phyloP scores from a whole-genome alignment of 2,888 invertebrate species.

The Teinopalpus imperialis region DNA sequence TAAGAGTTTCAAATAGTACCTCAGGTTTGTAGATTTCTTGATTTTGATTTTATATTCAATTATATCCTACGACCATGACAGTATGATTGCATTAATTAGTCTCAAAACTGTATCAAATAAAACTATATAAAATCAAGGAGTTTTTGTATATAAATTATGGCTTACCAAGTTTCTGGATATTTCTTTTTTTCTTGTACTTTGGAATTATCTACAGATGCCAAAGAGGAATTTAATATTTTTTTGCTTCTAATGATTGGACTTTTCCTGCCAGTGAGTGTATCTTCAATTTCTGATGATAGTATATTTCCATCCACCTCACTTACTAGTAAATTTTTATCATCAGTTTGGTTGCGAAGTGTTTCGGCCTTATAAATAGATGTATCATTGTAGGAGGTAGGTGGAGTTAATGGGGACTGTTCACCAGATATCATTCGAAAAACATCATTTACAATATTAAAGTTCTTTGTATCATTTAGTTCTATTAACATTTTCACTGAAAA shows the following conservation, averaged over 20 bases:
- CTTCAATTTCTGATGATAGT: constrained; percentile 60
- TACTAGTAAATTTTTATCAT: constrained; percentile 31
- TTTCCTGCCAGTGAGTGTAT: constrained; percentile 57
- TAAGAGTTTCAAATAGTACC: too few relatives aligned
- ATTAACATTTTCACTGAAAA: constrained; percentile 51
- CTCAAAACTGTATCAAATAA: too few relatives aligned
- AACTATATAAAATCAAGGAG: too few relatives aligned
- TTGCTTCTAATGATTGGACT: constrained; percentile 65
- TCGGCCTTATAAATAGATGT: constrained; percentile 27
- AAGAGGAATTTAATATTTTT: constrained; percentile 38
- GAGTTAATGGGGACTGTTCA: constrained; percentile 35
- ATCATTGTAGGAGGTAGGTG: constrained; percentile 28
- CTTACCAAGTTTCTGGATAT: constrained; percentile 59
- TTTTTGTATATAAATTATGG: too few relatives aligned
- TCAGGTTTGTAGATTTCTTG: too few relatives aligned
- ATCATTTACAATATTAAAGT: constrained; percentile 51
- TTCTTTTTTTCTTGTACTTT: constrained; percentile 57
- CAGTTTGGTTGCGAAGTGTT: constrained; percentile 12
- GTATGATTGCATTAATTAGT: too few relatives aligned
- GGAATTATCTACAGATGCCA: constrained; percentile 11
- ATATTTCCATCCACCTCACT: constrained; percentile 39
- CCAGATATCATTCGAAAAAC: constrained; percentile 56
- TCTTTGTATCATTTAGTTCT: constrained; percentile 56
- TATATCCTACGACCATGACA: too few relatives aligned
- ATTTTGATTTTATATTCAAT: too few relatives aligned